A percentile compares a stretch with the other conserved stretches of the same genome.
phyloP scores from a whole-genome alignment of 1,140 invertebrate species.

The Drosophila nikananu region DNA sequence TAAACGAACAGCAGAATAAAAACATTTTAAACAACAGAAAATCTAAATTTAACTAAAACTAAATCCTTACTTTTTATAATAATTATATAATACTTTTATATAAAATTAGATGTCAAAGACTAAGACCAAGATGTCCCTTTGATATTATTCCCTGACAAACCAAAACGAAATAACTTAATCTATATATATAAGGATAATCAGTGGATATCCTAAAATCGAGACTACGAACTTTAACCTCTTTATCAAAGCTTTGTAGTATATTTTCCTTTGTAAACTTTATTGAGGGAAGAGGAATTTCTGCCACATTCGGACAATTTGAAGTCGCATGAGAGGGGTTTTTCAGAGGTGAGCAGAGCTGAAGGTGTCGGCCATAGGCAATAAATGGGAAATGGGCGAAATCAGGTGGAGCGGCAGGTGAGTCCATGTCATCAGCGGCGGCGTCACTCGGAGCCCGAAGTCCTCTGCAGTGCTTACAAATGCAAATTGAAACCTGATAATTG shows the following conservation, averaged over 20 bases:
- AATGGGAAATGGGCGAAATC: constrained; percentile 53
- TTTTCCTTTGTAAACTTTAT: not conserved
- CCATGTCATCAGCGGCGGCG: constrained; percentile 20
- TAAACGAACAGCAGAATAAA: constrained; percentile 36
- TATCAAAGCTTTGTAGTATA: not conserved
- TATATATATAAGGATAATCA: too few species aligned
- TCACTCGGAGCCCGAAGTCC: constrained; percentile 22
- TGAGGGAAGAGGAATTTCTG: constrained; percentile 58
- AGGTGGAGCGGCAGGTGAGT: constrained; percentile 21
- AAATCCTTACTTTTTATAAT: too few species aligned
- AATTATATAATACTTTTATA: not conserved
- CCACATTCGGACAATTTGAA: constrained; percentile 34
- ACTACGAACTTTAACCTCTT: too few species aligned
- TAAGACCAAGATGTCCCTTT: not conserved
- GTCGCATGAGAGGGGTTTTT: not conserved
- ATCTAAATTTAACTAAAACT: too few species aligned
- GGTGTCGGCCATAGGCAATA: constrained; percentile 56
- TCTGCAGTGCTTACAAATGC: constrained; percentile 72
- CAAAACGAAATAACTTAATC: too few species aligned
- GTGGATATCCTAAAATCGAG: too few species aligned
- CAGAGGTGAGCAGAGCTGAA: not conserved
- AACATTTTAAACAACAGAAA: constrained; percentile 22
- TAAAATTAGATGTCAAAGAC: too few species aligned
- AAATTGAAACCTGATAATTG: constrained; percentile 77
- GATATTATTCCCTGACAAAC: not conserved